These are phyloP conservation scores for Willisornis vidua DNA, from an alignment of 2,113 vertebrate genomes.

Conservation along the genomic window DNA sequence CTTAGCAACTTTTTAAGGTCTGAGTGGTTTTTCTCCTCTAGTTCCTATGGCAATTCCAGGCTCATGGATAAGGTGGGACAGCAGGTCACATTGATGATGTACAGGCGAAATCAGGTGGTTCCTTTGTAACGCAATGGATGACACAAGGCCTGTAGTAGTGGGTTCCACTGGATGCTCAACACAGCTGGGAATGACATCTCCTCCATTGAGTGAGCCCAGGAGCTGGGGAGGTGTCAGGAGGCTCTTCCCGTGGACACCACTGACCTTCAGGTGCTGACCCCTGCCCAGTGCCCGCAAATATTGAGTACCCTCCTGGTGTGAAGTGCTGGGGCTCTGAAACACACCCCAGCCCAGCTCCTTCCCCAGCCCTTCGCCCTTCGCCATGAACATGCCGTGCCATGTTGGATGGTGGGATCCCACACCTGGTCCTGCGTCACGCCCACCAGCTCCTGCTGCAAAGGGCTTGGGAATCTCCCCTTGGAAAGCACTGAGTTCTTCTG, in stretches of 20 bases:
- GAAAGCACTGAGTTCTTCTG: not conserved
- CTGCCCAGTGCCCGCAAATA: too few relatives aligned
- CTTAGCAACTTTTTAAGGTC: not conserved
- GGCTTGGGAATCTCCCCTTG: not conserved
- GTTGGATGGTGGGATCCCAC: not conserved
- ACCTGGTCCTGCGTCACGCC: not conserved
- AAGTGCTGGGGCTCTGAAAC: fast-evolving
- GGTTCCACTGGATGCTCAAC: not conserved
- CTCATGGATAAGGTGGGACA: not conserved
- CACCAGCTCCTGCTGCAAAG: not conserved
- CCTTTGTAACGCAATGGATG: not conserved
- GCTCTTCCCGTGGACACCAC: not conserved
- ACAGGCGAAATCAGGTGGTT: not conserved
- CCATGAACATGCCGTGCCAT: fast-evolving
- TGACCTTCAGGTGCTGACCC: not conserved
- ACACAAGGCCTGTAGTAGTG: fast-evolving
- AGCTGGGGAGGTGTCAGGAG: not conserved
- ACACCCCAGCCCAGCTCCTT: fast-evolving
- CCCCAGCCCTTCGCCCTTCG: not conserved
- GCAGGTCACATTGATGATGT: not conserved
- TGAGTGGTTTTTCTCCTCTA: not conserved
- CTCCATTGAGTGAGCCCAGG: not conserved
- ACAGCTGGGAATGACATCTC: fast-evolving
- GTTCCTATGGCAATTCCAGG: not conserved
- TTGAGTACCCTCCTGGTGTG: too few relatives aligned